Evolutionary conservation across 30 jellyfish, hydroid and myxozoan genomes (phyloP).

Genomic region (Aurelia aurita): DNA sequence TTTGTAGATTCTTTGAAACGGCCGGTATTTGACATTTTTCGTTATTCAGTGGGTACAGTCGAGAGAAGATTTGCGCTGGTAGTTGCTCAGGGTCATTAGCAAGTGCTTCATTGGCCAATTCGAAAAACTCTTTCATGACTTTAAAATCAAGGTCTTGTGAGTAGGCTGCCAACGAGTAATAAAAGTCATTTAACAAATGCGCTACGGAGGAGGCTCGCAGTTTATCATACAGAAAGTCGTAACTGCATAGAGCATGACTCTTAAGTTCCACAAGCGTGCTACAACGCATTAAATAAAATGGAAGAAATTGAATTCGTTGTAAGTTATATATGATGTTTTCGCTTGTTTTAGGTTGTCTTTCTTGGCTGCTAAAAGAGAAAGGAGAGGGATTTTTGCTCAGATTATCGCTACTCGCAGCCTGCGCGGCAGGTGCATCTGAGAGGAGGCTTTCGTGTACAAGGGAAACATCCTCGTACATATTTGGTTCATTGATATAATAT

Average conservation of each 20-base stretch:
- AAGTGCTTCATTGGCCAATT: slow-evolving; percentile 66
- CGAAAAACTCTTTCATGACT: slow-evolving; percentile 61
- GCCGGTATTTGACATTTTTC: background rate
- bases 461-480: slow-evolving; percentile 1
- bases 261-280: slow-evolving; percentile 22
- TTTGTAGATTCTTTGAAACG: background rate
- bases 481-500: slow-evolving; percentile 42
- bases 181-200: slow-evolving; percentile 61
- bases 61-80: slow-evolving; percentile 66
- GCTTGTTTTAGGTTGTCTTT: background rate
- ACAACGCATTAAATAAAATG: slow-evolving; percentile 27
- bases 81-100: slow-evolving; percentile 74
- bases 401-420: too few species aligned
- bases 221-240: slow-evolving; percentile 41
- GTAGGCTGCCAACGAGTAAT: slow-evolving; percentile 27
- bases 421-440: background rate
- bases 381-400: slow-evolving; percentile 2
- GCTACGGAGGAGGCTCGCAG: slow-evolving; percentile 62
- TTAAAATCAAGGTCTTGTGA: slow-evolving; percentile 65
- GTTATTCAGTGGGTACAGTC: slow-evolving; percentile 30
- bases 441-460: background rate
- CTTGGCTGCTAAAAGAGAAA: background rate
- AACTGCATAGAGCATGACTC: slow-evolving; percentile 53
- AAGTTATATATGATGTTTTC: slow-evolving; percentile 8
- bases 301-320: slow-evolving; percentile 54